Base-by-base conservation (phyloP, 2,888 invertebrate species). In the Corythucha ciliata region DNA sequence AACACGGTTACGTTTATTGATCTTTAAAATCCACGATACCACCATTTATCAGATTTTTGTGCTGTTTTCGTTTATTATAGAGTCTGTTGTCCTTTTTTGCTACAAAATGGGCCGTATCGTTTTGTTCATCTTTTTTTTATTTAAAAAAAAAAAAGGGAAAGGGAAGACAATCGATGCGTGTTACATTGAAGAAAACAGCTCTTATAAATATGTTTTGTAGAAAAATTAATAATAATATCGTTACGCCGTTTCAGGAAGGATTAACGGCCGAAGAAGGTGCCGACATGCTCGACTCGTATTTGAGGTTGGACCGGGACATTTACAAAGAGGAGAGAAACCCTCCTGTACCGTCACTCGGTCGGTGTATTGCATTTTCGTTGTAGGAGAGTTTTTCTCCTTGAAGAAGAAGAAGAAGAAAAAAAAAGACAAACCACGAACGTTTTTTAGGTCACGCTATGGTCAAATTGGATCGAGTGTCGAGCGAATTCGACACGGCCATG, bases 241-340 rank as follows among this genome's bases (percentile, higher is more conserved):
- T n/a, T n/a, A 12, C 6, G 16, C 21, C 25, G 22, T 21, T 24
- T 7, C 22, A 58, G 51, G 54, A 52, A 51, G 56, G 57, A 52
- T 39, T 59, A 45, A 42, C 52, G 16, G 44, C 54, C 39, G 55
- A 55, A 26, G 57, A 58, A 45, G 55, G 58, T 37, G 57, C 58
- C 14, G 61, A 60, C 16, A 29, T 61, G 12, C 54, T 65, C 36
- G 63, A 64, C 49, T 59, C 60, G 3, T 65, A 61, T 44, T 41
- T 63, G 40, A 56, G 55, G 6, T 34, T 65, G 16, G 65, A 65
- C 44, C 49, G 58, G 25, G 62, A 61, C 54, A 62, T 65, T 42
- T 59, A 57, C 54, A 52, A 57, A 24, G 65, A 63, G 54, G 65
- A 65, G 54, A 58, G 59, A 54, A 56, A 58, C 16, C 63, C 63